phyloP scores from a whole-genome alignment of 2,888 invertebrate species.

The Neelides folsomi region DNA sequence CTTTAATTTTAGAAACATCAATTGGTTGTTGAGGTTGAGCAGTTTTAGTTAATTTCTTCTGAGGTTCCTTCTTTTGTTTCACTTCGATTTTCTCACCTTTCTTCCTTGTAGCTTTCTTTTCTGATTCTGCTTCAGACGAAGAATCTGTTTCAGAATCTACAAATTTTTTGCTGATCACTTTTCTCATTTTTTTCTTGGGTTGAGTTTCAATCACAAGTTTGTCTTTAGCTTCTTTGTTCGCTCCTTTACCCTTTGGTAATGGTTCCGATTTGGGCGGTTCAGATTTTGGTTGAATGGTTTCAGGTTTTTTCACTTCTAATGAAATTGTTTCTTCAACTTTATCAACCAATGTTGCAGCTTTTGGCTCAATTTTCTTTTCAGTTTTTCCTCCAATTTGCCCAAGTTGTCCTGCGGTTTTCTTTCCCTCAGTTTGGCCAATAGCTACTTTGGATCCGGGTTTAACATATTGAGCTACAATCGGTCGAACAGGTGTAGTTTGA shows the following conservation, averaged over 20 bases:
- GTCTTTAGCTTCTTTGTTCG: not conserved
- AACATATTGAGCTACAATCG: too few species aligned
- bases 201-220: slow-evolving; percentile 1
- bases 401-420: too few species aligned
- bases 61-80: not conserved
- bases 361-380: too few species aligned
- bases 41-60: too few species aligned
- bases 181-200: slow-evolving; percentile 13
- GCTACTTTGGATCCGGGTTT: too few species aligned
- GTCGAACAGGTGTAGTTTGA: too few species aligned
- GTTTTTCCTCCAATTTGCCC: too few species aligned
- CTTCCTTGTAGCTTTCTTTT: not conserved
- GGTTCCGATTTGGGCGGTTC: not conserved
- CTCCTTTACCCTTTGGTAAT: not conserved
- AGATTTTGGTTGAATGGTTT: slow-evolving; percentile 1
- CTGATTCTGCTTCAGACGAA: not conserved
- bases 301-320: not conserved
- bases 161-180: slow-evolving; percentile 13
- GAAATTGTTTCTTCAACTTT: slow-evolving; percentile 2
- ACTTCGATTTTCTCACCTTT: not conserved
- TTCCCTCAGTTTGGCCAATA: too few species aligned
- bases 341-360: too few species aligned
- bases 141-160: slow-evolving; percentile 6
- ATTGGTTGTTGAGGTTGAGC: too few species aligned
- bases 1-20: too few species aligned